phyloP scores from a whole-genome alignment of 2,113 vertebrate genomes.

The Laterallus jamaicensis region DNA sequence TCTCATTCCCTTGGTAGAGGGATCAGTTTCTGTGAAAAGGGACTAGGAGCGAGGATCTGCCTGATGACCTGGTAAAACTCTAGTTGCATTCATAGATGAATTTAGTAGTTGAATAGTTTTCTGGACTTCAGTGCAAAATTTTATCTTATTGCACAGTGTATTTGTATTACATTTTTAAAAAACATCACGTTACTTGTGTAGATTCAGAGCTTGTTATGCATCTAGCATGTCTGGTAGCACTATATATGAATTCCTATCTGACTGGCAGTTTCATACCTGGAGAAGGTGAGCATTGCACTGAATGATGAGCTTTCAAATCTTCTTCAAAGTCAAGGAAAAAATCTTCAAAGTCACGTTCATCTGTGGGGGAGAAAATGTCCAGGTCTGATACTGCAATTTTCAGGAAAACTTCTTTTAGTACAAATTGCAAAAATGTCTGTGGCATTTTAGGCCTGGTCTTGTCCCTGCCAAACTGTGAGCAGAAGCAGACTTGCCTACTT shows the following conservation, averaged over 20 bases:
- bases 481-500: neutral
- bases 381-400: neutral
- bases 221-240: neutral
- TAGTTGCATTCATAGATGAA: neutral
- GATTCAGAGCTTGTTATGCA: neutral
- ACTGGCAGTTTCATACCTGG: slow-evolving; percentile 79
- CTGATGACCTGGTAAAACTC: neutral
- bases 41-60: neutral
- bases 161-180: neutral
- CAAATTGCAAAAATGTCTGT: neutral
- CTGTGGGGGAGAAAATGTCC: slow-evolving; percentile 58
- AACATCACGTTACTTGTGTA: neutral
- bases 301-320: slow-evolving; percentile 85
- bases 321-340: slow-evolving; percentile 89
- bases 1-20: neutral
- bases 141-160: neutral
- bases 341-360: slow-evolving; percentile 89
- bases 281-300: slow-evolving; percentile 87
- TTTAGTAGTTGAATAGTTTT: neutral
- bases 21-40: neutral
- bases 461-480: neutral
- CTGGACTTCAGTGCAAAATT: neutral
- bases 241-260: neutral
- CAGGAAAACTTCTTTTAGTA: neutral
- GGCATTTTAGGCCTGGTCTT: neutral